phyloP scores from a whole-genome alignment of 1,140 invertebrate genomes.

The Thrips palmi region DNA sequence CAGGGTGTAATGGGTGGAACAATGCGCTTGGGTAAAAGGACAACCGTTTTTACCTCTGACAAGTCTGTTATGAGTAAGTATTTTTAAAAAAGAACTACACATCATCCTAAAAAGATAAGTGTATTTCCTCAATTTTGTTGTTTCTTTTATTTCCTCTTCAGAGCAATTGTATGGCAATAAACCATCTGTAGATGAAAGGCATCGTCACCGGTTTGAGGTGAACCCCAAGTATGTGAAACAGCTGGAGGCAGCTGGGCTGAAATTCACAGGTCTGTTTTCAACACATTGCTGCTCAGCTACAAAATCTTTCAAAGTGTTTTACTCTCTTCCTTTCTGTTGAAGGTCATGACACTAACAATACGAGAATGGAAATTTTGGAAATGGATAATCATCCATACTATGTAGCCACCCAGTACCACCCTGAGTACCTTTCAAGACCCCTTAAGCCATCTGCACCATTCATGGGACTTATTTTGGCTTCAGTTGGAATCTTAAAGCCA shows the following conservation, averaged over 20 bases:
- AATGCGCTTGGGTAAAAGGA: constrained; percentile 88
- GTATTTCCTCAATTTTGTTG: constrained; percentile 9
- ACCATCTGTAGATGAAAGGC: constrained; percentile 79
- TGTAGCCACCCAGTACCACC: constrained; percentile 93
- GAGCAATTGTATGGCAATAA: constrained; percentile 69
- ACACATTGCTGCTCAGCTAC: too few relatives aligned
- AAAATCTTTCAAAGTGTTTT: background rate
- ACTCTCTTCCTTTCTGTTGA: constrained; percentile 14
- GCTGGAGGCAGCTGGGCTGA: constrained; percentile 66
- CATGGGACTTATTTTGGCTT: constrained; percentile 78
- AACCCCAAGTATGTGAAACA: constrained; percentile 70
- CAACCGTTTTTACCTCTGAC: constrained; percentile 51
- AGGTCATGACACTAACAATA: constrained; percentile 45
- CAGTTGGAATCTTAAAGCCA: constrained; percentile 50
- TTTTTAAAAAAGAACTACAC: constrained; percentile 1
- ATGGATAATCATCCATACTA: constrained; percentile 67
- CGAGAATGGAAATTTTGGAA: constrained; percentile 69
- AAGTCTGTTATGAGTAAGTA: constrained; percentile 53
- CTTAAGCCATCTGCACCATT: constrained; percentile 89
- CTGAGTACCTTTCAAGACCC: constrained; percentile 90
- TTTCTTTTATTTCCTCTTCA: constrained; percentile 24
- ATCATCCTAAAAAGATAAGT: background rate
- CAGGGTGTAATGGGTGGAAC: constrained; percentile 87
- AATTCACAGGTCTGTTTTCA: constrained; percentile 61
- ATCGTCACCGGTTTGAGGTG: constrained; percentile 90